Evolutionary conservation across 2,797 vertebrate genomes (phyloP), one percentile per base, ranked within the genome.

Genomic region (Scleropages formosus): DNA sequence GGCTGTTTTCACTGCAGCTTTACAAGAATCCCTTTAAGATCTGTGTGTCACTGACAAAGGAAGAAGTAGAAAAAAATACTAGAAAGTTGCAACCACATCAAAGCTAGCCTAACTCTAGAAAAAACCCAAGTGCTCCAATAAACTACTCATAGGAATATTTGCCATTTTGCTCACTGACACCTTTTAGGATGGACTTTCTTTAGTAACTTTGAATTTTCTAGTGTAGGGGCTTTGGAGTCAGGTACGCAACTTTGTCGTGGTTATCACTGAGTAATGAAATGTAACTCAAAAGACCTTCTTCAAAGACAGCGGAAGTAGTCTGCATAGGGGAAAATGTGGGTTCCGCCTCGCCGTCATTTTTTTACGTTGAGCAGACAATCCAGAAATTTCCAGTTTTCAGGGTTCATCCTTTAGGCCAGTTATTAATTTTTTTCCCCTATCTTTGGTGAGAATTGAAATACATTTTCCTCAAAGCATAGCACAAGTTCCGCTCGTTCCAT

Each of bases 81-180:
- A 44, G 61, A 75, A 68, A 67, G 64, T 60, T 44, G 62, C 7
- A 24, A 63, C 64, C 74, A 67, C 74, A 67, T 75, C 64, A 75
- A 75, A 75, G 74, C 58, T 20, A 22, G 8, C 8, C n/a, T 58
- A 8, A 9, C 13, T 75, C 31, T 16, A 46, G 56, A 68, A 62
- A 72, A 26, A 69, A 53, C 2, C 44, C 13, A 13, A 13, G 13
- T 58, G 53, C 53, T 58, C 53, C 12, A 58, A 13, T n/a, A 58
- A 58, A 58, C 26, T 59, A 10, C 58, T 72, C 24, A 39, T 15
- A 27, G 11, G 26, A 39, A 72, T 72, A 59, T n/a, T 22, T 26
- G 47, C 13, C 26, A 46, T 51, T 26, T 69, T 53, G 13, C 70
- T 47, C 15, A 70, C 59, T 4, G 58, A n/a, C n/a, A 59, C 16